Percentiles rank a stretch among this genome's conserved stretches.
Conservation (phyloP, 2,797 vertebrate species). For the Fistularia commersonii region DNA sequence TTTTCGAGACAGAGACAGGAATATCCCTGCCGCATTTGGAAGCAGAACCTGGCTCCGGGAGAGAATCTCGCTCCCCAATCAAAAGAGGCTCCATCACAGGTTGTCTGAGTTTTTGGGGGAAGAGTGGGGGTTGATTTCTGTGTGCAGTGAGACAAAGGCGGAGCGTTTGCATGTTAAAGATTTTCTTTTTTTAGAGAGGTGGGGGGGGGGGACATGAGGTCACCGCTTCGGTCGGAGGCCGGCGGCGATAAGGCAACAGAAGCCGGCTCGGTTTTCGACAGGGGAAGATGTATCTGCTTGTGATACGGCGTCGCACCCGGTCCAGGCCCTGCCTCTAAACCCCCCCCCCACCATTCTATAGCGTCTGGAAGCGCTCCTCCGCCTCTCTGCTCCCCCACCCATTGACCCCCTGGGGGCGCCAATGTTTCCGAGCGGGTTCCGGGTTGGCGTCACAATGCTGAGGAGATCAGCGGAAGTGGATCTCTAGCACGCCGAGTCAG, state of each 20-base stretch:
- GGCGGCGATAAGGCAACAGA: slow-evolving; percentile 60
- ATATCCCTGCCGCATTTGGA: too few species aligned
- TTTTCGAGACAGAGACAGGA: too few species aligned
- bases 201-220: slow-evolving; percentile 30
- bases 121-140: slow-evolving; percentile 46
- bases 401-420: slow-evolving; percentile 42
- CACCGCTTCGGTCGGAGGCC: slow-evolving; percentile 42
- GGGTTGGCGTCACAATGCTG: too few species aligned
- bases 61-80: slow-evolving; percentile 24
- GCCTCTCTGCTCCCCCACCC: slow-evolving; percentile 57
- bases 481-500: too few species aligned
- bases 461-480: too few species aligned
- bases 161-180: slow-evolving; percentile 71
- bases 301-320: slow-evolving; percentile 57
- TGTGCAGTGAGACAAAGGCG: slow-evolving; percentile 58
- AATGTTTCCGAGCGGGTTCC: too few species aligned
- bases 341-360: slow-evolving; percentile 39
- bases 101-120: slow-evolving; percentile 42
- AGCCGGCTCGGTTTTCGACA: slow-evolving; percentile 51
- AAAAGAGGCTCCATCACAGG: slow-evolving; percentile 65
- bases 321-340: slow-evolving; percentile 29
- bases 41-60: not conserved
- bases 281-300: slow-evolving; percentile 78
- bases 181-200: slow-evolving; percentile 33
- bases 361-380: slow-evolving; percentile 41